Base-by-base conservation (phyloP, 92 coral and sea anemone species). In the Montipora capitata region DNA sequence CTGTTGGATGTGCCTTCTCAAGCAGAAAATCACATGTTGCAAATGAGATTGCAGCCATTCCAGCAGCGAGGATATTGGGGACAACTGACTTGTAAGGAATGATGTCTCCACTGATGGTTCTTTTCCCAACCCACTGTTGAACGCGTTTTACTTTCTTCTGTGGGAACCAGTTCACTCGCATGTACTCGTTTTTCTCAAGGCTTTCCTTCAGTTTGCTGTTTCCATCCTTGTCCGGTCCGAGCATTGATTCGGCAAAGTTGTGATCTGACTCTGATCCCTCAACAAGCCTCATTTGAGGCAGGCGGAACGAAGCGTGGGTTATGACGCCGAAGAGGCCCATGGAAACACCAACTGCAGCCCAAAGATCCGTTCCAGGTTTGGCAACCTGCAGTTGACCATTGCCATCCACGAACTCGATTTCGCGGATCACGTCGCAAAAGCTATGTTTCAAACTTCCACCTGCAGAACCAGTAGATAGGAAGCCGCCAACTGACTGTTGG, bases 281-380 rank as follows among this genome's bases (percentile, higher is more conserved):
- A 43, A 94, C 89, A 15, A 75, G 85, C 78, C 18, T 43, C 35
- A 66, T 76, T 12, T 42, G 59, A 15, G 87, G 88, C 17, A 94
- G 81, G 54, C 93, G 90, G 75, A 94, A 94, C 16, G 93, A 79
- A 7, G 92, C 95, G 62, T 88, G 89, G 41, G 96, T 94, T 52
- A 94, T 94, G 44, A 94, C 77, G 3, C 96, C 96, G 48, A 94
- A 79, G 39, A 94, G 83, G 5, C 96, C 96, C 96, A 94, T 88
- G 14, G 95, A 92, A 10, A 94, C 95, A 39, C 96, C 96, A 15
- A 94, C 95, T 52, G 96, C 96, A 45, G 82, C 40, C 94, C 94
- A 94, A 44, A 88, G 40, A 35, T 94, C 95, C 12, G 83, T 70
- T 10, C 67, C 79, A 57, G 84, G 90, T 39, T 49, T 43, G 42